These are phyloP conservation scores for Margaritifera margaritifera DNA, from an alignment of 2,888 invertebrate species.

Conservation along the genomic window DNA sequence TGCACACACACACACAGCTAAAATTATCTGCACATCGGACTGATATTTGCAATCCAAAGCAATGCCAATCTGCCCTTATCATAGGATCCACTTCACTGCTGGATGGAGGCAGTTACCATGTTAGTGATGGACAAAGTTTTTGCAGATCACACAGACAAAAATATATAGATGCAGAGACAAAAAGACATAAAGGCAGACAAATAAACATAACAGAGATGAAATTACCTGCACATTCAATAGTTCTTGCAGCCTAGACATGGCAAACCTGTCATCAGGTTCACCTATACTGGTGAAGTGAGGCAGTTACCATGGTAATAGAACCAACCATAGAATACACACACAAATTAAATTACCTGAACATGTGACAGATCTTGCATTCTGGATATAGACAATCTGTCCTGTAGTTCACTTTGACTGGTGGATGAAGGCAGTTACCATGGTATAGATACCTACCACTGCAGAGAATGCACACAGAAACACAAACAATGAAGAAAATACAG, in stretches of 20 bases:
- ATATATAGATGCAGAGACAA: neutral
- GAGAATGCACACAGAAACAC: neutral
- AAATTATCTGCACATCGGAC: neutral
- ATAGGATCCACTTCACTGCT: neutral
- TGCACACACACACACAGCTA: neutral
- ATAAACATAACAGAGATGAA: neutral
- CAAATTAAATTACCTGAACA: conserved; percentile 77
- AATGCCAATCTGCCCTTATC: neutral
- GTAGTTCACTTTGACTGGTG: conserved; percentile 73
- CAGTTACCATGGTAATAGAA: conserved; percentile 95
- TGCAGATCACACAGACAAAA: too few species aligned
- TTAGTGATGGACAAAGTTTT: too few species aligned
- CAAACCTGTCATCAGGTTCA: conserved; percentile 88
- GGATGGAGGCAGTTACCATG: too few species aligned
- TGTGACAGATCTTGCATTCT: conserved; percentile 93
- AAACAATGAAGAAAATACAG: neutral
- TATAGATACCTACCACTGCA: conserved; percentile 90
- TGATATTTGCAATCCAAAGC: conserved; percentile 1
- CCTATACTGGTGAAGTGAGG: conserved; percentile 76
- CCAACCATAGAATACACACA: conserved; percentile 80
- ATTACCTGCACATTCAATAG: conserved; percentile 87
- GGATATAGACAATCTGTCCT: conserved; percentile 96
- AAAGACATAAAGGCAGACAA: too few species aligned
- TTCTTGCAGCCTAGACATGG: conserved; percentile 92
- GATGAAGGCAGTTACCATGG: conserved; percentile 89